These are phyloP conservation scores for Peromyscus nudipes DNA, from an alignment of 2,797 vertebrate species.

Conservation along the genomic window DNA sequence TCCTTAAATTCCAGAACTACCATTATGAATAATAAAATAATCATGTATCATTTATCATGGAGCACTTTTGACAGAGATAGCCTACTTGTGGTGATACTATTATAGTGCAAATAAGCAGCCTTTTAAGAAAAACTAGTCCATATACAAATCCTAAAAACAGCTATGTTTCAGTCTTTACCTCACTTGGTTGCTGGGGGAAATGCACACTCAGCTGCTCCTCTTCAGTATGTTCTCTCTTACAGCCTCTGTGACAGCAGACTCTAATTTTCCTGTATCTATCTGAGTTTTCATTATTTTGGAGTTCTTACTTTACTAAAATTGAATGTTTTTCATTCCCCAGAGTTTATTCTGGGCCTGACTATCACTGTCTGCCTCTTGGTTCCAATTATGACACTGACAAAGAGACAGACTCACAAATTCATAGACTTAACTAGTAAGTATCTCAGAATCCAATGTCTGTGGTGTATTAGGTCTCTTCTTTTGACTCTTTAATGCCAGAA, in stretches of 20 bases:
- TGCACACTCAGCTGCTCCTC: not conserved
- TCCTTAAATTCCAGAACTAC: not conserved
- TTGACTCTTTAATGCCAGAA: not conserved
- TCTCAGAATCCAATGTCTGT: not conserved
- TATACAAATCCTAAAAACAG: not conserved
- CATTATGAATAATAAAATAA: not conserved
- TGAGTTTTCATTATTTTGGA: not conserved
- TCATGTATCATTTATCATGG: not conserved
- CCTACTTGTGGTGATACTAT: not conserved
- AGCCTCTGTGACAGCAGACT: not conserved
- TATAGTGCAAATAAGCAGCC: not conserved
- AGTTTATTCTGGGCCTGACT: not conserved
- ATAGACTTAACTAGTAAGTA: not conserved
- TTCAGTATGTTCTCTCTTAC: accelerated
- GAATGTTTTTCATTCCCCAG: not conserved
- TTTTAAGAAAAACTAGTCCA: not conserved
- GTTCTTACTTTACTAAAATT: not conserved
- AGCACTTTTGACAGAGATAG: not conserved
- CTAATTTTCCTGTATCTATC: not conserved
- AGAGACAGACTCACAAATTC: not conserved
- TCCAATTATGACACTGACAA: not conserved
- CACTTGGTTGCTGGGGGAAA: not conserved
- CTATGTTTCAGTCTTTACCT: not conserved
- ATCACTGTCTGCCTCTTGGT: not conserved
- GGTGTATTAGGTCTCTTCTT: not conserved